Percentiles rank a stretch among this genome's conserved stretches.
phyloP scores from a whole-genome alignment of 2,797 vertebrate genomes.

The Lacerta bilineata region DNA sequence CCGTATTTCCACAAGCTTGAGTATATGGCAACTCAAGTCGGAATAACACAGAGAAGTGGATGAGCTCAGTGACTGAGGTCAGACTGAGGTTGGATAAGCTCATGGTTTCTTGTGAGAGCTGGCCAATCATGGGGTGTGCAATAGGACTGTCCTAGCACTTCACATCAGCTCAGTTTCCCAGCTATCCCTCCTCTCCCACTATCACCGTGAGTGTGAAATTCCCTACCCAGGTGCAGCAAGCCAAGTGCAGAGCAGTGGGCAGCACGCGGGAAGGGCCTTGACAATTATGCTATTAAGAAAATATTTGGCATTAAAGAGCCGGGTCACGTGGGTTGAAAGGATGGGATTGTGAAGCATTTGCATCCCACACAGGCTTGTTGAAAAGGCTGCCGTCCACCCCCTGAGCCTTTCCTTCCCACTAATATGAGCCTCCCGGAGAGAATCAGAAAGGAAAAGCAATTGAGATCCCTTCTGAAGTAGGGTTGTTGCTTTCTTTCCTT shows the following conservation, averaged over 20 bases:
- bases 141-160: neutral
- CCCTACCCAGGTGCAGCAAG: conserved; percentile 18
- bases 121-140: neutral
- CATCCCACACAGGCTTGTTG: conserved; percentile 20
- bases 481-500: neutral
- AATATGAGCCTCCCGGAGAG: conserved; percentile 13
- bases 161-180: neutral
- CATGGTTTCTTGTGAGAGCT: neutral
- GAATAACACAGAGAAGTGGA: neutral
- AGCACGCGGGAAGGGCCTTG: conserved; percentile 31
- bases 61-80: too few species aligned
- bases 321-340: conserved; percentile 34
- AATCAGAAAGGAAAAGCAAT: conserved; percentile 10
- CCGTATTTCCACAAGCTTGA: neutral
- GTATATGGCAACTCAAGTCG: neutral
- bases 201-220: conserved; percentile 10
- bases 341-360: conserved; percentile 37
- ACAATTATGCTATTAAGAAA: conserved; percentile 44
- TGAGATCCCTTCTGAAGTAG: neutral
- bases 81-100: too few species aligned
- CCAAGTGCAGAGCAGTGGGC: conserved; percentile 33
- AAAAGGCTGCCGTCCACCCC: conserved; percentile 30
- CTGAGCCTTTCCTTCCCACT: conserved; percentile 35
- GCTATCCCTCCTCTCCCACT: neutral
- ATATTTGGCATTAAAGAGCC: conserved; percentile 45